These are phyloP conservation scores for Thomomys bottae DNA, from an alignment of 2,113 vertebrate species.

Conservation along the genomic window DNA sequence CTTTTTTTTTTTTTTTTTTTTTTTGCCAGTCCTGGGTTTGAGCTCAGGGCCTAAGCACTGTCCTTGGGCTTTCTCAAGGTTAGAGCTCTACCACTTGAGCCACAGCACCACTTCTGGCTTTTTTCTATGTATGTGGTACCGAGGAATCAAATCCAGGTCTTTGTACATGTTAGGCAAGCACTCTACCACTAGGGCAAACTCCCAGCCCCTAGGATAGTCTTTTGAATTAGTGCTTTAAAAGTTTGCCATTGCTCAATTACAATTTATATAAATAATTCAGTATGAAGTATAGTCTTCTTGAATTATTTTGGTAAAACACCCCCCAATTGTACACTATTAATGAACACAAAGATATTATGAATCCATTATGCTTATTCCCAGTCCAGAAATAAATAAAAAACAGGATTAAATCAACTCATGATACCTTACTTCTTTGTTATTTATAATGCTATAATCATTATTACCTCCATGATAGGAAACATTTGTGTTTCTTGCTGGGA, in stretches of 20 bases:
- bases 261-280: background rate
- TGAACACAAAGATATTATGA: slow-evolving; percentile 6
- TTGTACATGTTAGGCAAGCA: no score
- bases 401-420: slow-evolving; percentile 7
- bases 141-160: no score
- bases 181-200: no score
- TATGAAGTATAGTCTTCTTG: background rate
- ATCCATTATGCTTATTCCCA: background rate
- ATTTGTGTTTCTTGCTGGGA: background rate
- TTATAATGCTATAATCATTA: background rate
- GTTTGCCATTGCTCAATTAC: background rate
- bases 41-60: no score
- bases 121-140: no score
- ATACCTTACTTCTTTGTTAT: background rate
- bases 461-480: background rate
- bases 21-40: no score
- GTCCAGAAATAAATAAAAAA: slow-evolving; percentile 39
- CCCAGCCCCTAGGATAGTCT: background rate
- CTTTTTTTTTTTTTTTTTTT: no score
- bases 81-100: no score
- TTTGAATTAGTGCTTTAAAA: slow-evolving; percentile 12
- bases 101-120: no score
- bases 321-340: background rate
- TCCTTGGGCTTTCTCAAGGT: no score
- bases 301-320: slow-evolving; percentile 10